A percentile compares a stretch with the other conserved stretches of the same genome.
Conservation (phyloP, 1,140 invertebrate genomes). For the Heliconius nattereri region DNA sequence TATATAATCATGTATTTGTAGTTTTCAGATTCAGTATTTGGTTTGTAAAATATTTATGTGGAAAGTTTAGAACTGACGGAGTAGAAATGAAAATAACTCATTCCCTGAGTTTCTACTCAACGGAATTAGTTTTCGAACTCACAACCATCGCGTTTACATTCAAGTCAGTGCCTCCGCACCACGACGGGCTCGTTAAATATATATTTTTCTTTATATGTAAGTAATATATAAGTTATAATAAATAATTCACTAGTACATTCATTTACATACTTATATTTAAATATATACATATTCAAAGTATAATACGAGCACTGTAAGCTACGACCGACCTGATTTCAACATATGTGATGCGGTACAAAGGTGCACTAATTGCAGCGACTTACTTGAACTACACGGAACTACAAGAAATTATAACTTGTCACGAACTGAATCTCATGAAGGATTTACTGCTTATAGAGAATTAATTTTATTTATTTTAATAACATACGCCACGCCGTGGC, state of each 20-base stretch:
- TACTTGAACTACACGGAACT: not conserved
- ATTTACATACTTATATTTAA: not conserved
- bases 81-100: too few relatives aligned
- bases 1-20: too few relatives aligned
- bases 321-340: not conserved
- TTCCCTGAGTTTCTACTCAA: too few relatives aligned
- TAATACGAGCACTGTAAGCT: not conserved
- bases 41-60: too few relatives aligned
- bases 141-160: not conserved
- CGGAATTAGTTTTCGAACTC: too few relatives aligned
- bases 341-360: not conserved
- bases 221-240: not conserved
- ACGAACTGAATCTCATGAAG: not conserved
- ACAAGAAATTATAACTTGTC: not conserved
- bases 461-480: not conserved
- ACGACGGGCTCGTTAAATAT: not conserved
- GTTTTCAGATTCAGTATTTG: too few relatives aligned
- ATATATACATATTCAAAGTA: not conserved
- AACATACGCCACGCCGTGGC: too few relatives aligned
- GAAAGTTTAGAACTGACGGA: too few relatives aligned
- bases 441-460: not conserved
- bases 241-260: not conserved
- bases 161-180: too few relatives aligned
- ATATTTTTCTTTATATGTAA: not conserved
- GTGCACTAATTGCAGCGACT: conserved; percentile 3